phyloP scores from a whole-genome alignment of 2,888 invertebrate genomes.

The Kryphioiulus occultus region DNA sequence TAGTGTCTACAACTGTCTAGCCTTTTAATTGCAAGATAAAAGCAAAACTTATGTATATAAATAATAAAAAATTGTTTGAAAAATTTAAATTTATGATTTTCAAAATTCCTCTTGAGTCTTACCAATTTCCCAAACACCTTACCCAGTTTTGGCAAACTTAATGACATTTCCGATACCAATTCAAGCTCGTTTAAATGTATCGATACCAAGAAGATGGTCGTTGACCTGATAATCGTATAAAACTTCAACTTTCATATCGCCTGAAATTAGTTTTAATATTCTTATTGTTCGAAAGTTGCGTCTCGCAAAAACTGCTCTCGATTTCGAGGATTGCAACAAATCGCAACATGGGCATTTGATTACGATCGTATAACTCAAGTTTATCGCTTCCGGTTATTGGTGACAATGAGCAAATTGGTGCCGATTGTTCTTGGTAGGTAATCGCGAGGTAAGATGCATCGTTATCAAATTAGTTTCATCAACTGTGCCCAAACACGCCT shows the following conservation, averaged over 20 bases:
- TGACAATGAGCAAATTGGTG: not conserved
- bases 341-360: not conserved
- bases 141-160: too few species aligned
- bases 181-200: too few species aligned
- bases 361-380: not conserved
- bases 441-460: not conserved
- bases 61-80: too few species aligned
- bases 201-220: not conserved
- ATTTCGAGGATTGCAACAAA: not conserved
- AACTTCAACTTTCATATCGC: not conserved
- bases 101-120: too few species aligned
- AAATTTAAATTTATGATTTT: too few species aligned
- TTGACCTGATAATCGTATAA: not conserved
- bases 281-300: not conserved
- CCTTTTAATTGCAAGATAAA: not conserved
- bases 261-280: not conserved
- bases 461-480: not conserved
- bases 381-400: conserved; percentile 8
- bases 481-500: too few species aligned
- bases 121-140: too few species aligned
- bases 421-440: not conserved
- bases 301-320: not conserved
- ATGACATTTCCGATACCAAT: too few species aligned
- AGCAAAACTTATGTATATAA: not conserved
- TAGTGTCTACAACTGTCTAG: too few species aligned